Evolutionary conservation across 2,888 invertebrate species (phyloP), one percentile per base, ranked within the genome.

Genomic region (Bugula neritina): DNA sequence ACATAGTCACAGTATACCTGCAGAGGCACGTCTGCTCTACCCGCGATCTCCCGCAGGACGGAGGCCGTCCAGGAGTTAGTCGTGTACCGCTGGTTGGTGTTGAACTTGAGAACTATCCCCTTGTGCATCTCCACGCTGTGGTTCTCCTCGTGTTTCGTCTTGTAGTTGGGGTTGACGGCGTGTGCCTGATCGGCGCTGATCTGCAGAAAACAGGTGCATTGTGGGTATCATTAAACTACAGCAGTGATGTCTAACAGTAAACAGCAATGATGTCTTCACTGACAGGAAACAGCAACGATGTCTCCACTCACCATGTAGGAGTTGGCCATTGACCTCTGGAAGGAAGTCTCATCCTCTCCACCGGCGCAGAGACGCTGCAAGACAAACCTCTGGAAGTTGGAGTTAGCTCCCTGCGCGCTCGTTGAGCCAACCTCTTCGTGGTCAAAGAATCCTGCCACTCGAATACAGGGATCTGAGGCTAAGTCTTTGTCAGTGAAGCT

Each of bases 341-440:
- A 83, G 5, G 80, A 79, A 2, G 78, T 78, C 23, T 71, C 72
- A 34, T 75, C 76, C 23, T 75, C 77, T 23, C 27, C 27, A 54
- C 75, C 76, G 17, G 74, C 69, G 71, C 78, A 76, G 54, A 86
- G 77, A 13, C 86, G 81, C 27, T 84, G 78, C 73, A 87, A 78
- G 3, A 86, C 80, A 75, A 81, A 80, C 74, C 85, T 85, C 73
- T 85, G 84, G 74, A 86, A 80, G 25, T 81, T 79, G 1, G 86
- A 85, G 1, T 77, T 82, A 1, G 87, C 87, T 1, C 87, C 87
- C 78, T 85, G 85, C 5, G 86, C 85, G 72, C 85, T 84, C 73
- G 80, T 77, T 1, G 86, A 86, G 1, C 87, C 87, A 72, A 85
- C 85, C 82, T 87, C 87, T 75, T 87, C 87, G 76, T 87, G 86